These are phyloP conservation scores for Brachyhypopomus occidentalis DNA, from an alignment of 2,113 vertebrate genomes.

Conservation along the genomic window DNA sequence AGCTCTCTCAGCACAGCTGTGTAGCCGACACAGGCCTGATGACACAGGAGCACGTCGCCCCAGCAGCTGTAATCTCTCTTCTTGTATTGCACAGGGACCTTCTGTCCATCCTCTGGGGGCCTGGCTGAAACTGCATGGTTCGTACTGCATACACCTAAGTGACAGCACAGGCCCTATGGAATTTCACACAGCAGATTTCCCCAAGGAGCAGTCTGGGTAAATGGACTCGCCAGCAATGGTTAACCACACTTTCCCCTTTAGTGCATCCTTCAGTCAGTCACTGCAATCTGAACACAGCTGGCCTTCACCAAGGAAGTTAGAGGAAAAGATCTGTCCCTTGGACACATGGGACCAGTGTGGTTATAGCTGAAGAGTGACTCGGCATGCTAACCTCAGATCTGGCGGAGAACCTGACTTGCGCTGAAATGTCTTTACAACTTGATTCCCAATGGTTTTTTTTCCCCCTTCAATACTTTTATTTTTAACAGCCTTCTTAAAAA, in stretches of 20 bases:
- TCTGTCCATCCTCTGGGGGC: not conserved
- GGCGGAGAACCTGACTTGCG: no score
- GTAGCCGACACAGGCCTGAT: not conserved
- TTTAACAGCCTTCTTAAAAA: no score
- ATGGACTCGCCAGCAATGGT: constrained; percentile 7
- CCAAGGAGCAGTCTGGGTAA: not conserved
- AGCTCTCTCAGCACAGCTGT: not conserved
- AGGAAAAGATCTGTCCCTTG: not conserved
- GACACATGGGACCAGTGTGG: not conserved
- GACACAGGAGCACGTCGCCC: not conserved
- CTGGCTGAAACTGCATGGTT: constrained; percentile 20
- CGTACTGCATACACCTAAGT: constrained; percentile 16
- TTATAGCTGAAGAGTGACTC: no score
- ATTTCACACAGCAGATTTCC: constrained; percentile 3
- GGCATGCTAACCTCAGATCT: no score
- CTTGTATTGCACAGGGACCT: constrained; percentile 19
- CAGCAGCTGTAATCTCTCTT: not conserved
- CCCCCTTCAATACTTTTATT: no score
- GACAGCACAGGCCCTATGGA: not conserved
- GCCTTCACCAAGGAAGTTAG: not conserved
- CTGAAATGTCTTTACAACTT: no score
- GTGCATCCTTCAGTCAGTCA: not conserved
- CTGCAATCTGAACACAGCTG: not conserved
- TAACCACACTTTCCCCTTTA: not conserved
- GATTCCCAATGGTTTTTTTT: no score